These are phyloP conservation scores for Mechanitis messenoides DNA, from an alignment of 2,888 invertebrate genomes.

Conservation along the genomic window DNA sequence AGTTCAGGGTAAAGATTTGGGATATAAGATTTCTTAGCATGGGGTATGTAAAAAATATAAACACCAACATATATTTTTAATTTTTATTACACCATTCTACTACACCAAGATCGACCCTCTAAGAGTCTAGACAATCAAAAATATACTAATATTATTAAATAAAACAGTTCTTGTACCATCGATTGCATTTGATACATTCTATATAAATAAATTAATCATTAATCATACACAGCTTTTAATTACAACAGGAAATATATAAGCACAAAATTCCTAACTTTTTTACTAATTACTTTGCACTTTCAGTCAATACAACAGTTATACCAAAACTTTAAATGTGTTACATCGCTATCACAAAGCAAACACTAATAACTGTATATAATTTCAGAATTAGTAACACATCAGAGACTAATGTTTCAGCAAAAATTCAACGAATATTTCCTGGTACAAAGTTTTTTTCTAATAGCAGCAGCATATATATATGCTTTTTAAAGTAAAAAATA, in stretches of 20 bases:
- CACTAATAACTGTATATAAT: neutral
- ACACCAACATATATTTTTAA: neutral
- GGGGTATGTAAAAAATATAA: neutral
- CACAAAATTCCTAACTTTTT: constrained; percentile 13
- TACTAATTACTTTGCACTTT: constrained; percentile 23
- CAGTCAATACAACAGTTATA: constrained; percentile 20
- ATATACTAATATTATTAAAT: constrained; percentile 17
- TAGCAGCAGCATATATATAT: no score
- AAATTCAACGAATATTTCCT: no score
- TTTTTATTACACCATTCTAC: constrained; percentile 18
- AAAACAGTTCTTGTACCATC: constrained; percentile 22
- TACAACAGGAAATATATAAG: constrained; percentile 5
- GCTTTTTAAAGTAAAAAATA: no score
- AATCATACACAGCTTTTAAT: constrained; percentile 5
- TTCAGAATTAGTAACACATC: no score
- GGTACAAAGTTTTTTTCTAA: no score
- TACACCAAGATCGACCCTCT: constrained; percentile 14
- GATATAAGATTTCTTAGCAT: no score
- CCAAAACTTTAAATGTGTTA: constrained; percentile 4
- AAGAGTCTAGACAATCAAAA: constrained; percentile 21
- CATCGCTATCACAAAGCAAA: constrained; percentile 10
- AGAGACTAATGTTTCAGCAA: no score
- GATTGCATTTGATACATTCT: constrained; percentile 15
- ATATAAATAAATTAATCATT: constrained; percentile 15
- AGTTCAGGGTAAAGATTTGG: no score